A percentile compares a stretch with the other conserved stretches of the same genome.
These are phyloP conservation scores for Incurvaria masculella DNA, from an alignment of 2,888 invertebrate species.

Conservation along the genomic window DNA sequence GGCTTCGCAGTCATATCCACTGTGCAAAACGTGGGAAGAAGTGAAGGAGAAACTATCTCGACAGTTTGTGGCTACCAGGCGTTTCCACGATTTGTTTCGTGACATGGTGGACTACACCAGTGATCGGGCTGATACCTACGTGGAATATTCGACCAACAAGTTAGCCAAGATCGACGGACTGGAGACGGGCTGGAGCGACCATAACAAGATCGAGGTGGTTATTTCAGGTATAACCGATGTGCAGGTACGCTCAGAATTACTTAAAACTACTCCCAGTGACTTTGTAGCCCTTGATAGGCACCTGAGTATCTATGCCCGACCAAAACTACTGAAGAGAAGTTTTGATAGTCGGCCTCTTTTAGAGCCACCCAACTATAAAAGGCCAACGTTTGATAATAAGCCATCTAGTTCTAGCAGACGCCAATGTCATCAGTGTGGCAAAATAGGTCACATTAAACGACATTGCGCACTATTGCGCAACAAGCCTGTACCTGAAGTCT, in stretches of 20 bases:
- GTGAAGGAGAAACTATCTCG: slow-evolving; percentile 4
- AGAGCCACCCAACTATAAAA: too few species aligned
- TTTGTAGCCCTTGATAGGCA: too few species aligned
- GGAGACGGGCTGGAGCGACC: slow-evolving; percentile 12
- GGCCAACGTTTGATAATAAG: too few species aligned
- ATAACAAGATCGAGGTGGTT: slow-evolving; percentile 13
- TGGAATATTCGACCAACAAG: slow-evolving; percentile 10
- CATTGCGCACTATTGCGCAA: too few species aligned
- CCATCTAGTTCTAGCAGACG: too few species aligned
- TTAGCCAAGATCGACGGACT: slow-evolving; percentile 9
- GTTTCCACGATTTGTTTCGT: slow-evolving; percentile 10
- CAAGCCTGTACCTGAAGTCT: too few species aligned
- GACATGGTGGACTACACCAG: slow-evolving; percentile 14
- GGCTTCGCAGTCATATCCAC: slow-evolving; percentile 8
- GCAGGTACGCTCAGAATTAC: slow-evolving; percentile 14
- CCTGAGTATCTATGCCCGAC: too few species aligned
- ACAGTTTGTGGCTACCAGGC: slow-evolving; percentile 9
- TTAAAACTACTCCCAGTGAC: too few species aligned
- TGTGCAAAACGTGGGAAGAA: slow-evolving; percentile 8
- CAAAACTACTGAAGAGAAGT: too few species aligned
- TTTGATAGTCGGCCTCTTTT: too few species aligned
- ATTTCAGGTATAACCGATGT: slow-evolving; percentile 14
- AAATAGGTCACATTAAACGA: too few species aligned
- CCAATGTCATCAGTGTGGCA: too few species aligned
- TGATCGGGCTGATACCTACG: slow-evolving; percentile 11